Conservation (phyloP, 2,113 vertebrate genomes). For the Melanotaenia duboulayi region DNA sequence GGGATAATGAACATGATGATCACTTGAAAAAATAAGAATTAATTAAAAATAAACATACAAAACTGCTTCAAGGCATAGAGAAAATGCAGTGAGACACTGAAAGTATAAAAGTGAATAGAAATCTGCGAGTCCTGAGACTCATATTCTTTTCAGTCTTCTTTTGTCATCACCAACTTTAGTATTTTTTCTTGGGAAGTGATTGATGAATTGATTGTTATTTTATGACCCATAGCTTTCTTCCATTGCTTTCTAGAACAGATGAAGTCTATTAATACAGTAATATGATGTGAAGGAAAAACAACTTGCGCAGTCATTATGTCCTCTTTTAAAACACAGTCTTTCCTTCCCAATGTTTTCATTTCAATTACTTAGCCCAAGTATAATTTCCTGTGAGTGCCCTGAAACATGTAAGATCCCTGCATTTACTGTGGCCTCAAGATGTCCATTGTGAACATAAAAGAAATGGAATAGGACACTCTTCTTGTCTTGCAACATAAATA, state of each 20-base stretch:
- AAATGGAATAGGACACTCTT: slow-evolving; percentile 35
- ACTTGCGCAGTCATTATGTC: slow-evolving; percentile 47
- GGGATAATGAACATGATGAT: background rate
- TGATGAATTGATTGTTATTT: slow-evolving; percentile 42
- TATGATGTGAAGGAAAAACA: slow-evolving; percentile 61
- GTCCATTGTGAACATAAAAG: slow-evolving; percentile 46
- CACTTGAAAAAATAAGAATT: too few relatives aligned
- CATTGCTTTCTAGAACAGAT: slow-evolving; percentile 29
- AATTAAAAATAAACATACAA: too few relatives aligned
- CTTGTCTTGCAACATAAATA: slow-evolving; percentile 16
- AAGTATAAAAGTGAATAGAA: background rate
- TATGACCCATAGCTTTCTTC: slow-evolving; percentile 15
- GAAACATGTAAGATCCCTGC: slow-evolving; percentile 31
- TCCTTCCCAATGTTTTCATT: slow-evolving; percentile 70
- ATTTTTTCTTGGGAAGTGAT: slow-evolving; percentile 26
- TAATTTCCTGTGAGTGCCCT: slow-evolving; percentile 68
- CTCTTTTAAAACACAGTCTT: slow-evolving; percentile 56
- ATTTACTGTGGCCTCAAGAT: slow-evolving; percentile 44
- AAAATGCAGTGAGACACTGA: too few relatives aligned
- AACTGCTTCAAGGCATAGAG: too few relatives aligned
- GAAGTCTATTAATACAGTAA: slow-evolving; percentile 53
- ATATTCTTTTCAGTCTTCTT: background rate
- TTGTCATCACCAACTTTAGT: background rate
- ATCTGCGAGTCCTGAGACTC: slow-evolving; percentile 3
- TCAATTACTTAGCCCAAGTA: slow-evolving; percentile 57